Conservation (phyloP, 2,888 invertebrate species). For the Macrosoma leucophasiata region DNA sequence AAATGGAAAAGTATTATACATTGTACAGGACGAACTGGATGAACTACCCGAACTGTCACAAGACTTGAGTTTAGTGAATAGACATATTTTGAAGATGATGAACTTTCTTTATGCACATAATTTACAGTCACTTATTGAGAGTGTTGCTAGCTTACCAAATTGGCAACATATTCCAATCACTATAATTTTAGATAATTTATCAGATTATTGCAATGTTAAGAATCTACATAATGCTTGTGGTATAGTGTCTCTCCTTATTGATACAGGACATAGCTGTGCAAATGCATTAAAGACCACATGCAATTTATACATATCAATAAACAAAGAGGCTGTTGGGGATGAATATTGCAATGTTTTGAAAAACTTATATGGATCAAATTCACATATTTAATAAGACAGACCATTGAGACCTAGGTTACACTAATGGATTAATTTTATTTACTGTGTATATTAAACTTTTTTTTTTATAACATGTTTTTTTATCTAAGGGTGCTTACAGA, state of each 20-base stretch:
- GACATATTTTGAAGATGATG: conserved; percentile 63
- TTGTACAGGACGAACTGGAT: conserved; percentile 50
- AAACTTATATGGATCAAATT: conserved; percentile 37
- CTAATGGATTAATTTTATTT: background rate
- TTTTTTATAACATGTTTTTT: background rate
- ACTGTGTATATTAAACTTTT: background rate
- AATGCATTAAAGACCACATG: conserved; percentile 33
- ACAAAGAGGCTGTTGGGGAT: conserved; percentile 37
- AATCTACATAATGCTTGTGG: conserved; percentile 54
- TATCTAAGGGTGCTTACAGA: too few relatives aligned
- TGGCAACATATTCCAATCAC: conserved; percentile 58
- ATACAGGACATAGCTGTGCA: conserved; percentile 46
- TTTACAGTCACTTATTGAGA: conserved; percentile 49
- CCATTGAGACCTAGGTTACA: background rate
- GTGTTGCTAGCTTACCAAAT: conserved; percentile 45
- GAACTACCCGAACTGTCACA: conserved; percentile 60
- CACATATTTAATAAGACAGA: background rate
- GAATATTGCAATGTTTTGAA: conserved; percentile 42
- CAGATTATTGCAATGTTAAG: conserved; percentile 41
- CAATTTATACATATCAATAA: conserved; percentile 42
- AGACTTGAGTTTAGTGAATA: conserved; percentile 43
- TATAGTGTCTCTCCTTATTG: conserved; percentile 45
- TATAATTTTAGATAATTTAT: conserved; percentile 56
- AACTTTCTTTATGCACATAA: conserved; percentile 57
- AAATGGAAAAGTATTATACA: conserved; percentile 58